phyloP scores from a whole-genome alignment of 2,797 vertebrate genomes.

The Cetoscarus ocellatus region DNA sequence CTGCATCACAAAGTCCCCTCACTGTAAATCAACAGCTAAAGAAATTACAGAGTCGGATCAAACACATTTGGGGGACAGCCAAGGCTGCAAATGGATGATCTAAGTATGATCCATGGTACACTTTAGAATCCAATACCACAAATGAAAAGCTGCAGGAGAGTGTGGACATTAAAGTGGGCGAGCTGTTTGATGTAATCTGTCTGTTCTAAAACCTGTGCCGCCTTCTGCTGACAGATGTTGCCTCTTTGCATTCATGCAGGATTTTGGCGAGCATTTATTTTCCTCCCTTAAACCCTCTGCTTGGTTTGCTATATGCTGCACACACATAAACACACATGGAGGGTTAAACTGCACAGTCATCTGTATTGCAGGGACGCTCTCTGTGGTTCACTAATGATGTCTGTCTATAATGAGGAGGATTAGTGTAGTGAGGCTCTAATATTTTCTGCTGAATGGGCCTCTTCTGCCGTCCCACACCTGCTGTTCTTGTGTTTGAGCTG shows the following conservation, averaged over 20 bases:
- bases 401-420: slow-evolving; percentile 77
- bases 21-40: slow-evolving; percentile 6
- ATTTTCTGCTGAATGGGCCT: slow-evolving; percentile 73
- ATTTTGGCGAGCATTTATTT: slow-evolving; percentile 51
- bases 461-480: slow-evolving; percentile 38
- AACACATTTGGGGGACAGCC: background rate
- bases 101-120: slow-evolving; percentile 22
- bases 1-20: background rate
- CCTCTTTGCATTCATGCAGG: slow-evolving; percentile 22
- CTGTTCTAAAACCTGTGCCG: background rate
- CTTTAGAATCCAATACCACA: slow-evolving; percentile 21
- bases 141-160: slow-evolving; percentile 23
- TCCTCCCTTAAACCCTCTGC: slow-evolving; percentile 38
- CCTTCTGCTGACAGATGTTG: slow-evolving; percentile 47
- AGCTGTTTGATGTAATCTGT: slow-evolving; percentile 29
- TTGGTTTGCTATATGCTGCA: slow-evolving; percentile 42
- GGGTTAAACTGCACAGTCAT: slow-evolving; percentile 62
- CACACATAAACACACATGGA: slow-evolving; percentile 17
- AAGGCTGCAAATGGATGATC: background rate
- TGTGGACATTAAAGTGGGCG: slow-evolving; percentile 12
- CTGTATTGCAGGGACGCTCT: slow-evolving; percentile 58
- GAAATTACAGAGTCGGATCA: slow-evolving; percentile 17
- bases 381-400: slow-evolving; percentile 73
- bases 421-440: slow-evolving; percentile 63
- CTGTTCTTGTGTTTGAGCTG: slow-evolving; percentile 34